These are phyloP conservation scores for Tamandua tetradactyla DNA, from an alignment of 2,797 vertebrate species.

Conservation along the genomic window DNA sequence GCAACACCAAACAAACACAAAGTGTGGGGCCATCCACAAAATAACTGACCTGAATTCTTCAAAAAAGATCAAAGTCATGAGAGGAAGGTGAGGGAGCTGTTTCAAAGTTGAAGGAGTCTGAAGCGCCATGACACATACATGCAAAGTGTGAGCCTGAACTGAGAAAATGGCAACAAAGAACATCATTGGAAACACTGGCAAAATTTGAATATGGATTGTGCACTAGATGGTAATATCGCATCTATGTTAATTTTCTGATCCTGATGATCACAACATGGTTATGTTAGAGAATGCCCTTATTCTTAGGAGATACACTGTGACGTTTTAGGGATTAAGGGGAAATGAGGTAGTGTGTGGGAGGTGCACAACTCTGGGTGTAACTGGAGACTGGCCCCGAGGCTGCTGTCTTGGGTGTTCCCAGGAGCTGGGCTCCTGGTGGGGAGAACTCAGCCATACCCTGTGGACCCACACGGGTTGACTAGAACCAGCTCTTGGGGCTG, in stretches of 20 bases:
- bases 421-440: background rate
- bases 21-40: background rate
- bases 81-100: background rate
- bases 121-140: background rate
- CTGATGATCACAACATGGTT: background rate
- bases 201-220: background rate
- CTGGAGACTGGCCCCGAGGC: background rate
- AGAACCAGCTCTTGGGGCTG: background rate
- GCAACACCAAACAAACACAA: background rate
- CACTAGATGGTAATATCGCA: background rate
- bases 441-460: background rate
- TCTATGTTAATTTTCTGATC: background rate
- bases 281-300: constrained; percentile 14
- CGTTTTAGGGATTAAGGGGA: background rate
- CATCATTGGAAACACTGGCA: background rate
- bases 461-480: background rate
- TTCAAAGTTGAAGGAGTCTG: background rate
- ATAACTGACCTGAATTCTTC: background rate
- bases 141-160: background rate
- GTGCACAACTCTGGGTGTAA: background rate
- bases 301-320: background rate
- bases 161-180: background rate
- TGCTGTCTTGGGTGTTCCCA: background rate
- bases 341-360: background rate
- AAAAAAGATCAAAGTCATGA: background rate